Evolutionary conservation across 2,888 invertebrate genomes (phyloP).

Genomic region (Deladenus siricidicola): DNA sequence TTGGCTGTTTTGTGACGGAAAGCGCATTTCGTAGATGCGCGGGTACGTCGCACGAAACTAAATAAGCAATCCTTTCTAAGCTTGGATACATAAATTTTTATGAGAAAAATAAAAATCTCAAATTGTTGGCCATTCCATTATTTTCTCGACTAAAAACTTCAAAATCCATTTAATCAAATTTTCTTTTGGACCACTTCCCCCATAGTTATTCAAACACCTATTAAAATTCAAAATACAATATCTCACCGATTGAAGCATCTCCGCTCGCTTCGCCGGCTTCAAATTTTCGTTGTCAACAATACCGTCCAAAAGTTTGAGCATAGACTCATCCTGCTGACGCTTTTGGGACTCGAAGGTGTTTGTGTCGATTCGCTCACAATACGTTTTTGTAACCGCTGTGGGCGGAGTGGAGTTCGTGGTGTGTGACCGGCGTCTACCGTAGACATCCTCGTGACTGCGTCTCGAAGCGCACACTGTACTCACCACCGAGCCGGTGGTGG

Average conservation of each 20-base stretch:
- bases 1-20: neutral
- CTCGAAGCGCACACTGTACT: neutral
- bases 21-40: constrained; percentile 1
- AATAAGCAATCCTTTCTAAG: neutral
- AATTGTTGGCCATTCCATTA: too few relatives aligned
- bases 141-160: too few relatives aligned
- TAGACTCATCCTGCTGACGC: neutral
- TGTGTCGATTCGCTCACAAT: neutral
- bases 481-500: neutral
- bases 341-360: neutral
- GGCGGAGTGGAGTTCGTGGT: neutral
- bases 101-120: neutral
- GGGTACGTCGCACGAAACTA: constrained; percentile 8
- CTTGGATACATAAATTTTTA: neutral
- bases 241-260: neutral
- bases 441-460: constrained; percentile 6
- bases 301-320: neutral
- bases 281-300: constrained; percentile 2
- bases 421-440: neutral
- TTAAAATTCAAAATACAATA: too few relatives aligned
- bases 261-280: neutral
- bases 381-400: neutral
- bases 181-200: too few relatives aligned
- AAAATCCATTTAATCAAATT: too few relatives aligned
- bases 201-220: too few relatives aligned